A percentile compares a stretch with the other conserved stretches of the same genome.
Conservation (phyloP, 2,113 vertebrate species). For the Myotis davidii region DNA sequence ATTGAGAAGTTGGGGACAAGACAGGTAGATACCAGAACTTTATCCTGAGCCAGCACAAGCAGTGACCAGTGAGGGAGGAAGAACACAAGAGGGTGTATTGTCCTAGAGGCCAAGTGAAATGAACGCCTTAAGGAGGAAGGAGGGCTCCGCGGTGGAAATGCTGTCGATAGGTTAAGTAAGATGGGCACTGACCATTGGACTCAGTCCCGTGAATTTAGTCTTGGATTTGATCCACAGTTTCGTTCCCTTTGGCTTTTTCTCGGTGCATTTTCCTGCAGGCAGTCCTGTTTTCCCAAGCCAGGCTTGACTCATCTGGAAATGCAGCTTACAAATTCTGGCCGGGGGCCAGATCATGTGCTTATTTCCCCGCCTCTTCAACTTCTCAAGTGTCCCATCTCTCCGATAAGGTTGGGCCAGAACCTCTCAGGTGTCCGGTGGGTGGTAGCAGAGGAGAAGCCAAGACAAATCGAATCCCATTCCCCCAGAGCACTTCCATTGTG, state of each 20-base stretch:
- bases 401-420: not conserved
- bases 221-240: not conserved
- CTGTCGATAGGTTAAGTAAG: not conserved
- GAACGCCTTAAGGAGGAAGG: not conserved
- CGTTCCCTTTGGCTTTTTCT: constrained; percentile 2
- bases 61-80: not conserved
- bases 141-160: not conserved
- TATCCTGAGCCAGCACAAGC: not conserved
- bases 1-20: not conserved
- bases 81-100: not conserved
- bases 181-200: not conserved
- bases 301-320: constrained; percentile 34
- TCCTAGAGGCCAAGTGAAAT: not conserved
- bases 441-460: not conserved
- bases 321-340: not conserved
- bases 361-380: not conserved
- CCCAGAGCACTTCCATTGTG: not conserved
- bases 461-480: not conserved
- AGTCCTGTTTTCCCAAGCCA: not conserved
- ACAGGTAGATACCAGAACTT: not conserved
- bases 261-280: not conserved
- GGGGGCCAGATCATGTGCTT: not conserved
- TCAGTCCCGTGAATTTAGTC: not conserved
- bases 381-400: not conserved
- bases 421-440: not conserved